phyloP scores from a whole-genome alignment of 2,113 vertebrate genomes.

The Pelecanoides urinatrix region DNA sequence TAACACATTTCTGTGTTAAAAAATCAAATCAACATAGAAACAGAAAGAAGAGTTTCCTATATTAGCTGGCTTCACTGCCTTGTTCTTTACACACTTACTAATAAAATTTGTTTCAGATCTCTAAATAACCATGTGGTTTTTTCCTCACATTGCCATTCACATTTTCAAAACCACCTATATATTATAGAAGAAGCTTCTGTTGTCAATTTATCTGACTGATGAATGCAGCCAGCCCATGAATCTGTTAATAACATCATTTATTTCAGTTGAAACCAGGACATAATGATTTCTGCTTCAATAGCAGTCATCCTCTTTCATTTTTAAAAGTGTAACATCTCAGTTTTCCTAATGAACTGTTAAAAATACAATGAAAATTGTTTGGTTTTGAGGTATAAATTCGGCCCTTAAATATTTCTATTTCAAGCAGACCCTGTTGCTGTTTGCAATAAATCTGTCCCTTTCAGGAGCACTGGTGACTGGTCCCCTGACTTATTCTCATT shows the following conservation, averaged over 20 bases:
- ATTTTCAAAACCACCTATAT: not conserved
- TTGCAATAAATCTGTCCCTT: not conserved
- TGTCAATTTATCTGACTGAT: not conserved
- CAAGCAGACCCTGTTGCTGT: not conserved
- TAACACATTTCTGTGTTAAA: not conserved
- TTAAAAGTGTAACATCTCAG: not conserved
- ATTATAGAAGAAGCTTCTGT: not conserved
- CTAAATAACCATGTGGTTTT: not conserved
- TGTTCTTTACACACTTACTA: not conserved
- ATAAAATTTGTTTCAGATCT: not conserved
- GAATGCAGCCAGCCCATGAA: not conserved
- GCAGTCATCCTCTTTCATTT: not conserved
- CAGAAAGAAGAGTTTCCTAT: not conserved
- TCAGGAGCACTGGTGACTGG: not conserved
- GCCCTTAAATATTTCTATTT: not conserved
- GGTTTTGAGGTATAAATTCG: not conserved
- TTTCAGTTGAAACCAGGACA: not conserved
- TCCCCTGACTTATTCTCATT: not conserved
- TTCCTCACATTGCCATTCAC: not conserved
- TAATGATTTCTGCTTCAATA: not conserved
- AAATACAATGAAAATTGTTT: not conserved
- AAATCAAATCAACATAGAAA: not conserved
- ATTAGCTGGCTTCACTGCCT: not conserved
- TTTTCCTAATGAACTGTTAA: not conserved
- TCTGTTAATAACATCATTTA: not conserved